Evolutionary conservation across 2,113 vertebrate species (phyloP).

Genomic region (Cinclus mexicanus): DNA sequence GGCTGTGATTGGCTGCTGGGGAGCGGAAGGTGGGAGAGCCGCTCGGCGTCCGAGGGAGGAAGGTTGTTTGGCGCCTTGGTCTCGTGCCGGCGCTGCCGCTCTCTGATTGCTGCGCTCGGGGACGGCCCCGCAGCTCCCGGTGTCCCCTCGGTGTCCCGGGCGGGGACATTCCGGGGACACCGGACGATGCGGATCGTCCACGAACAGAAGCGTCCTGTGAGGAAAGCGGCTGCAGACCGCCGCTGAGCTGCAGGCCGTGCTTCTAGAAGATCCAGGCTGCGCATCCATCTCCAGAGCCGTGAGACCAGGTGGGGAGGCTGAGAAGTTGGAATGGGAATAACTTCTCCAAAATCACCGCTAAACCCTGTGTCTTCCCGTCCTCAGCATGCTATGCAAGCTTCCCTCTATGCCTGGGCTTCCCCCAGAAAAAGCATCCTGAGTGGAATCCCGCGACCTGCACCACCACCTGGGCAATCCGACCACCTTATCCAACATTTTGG

Average conservation of each 20-base stretch:
- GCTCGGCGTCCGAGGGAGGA: not conserved
- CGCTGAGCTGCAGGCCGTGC: rapidly evolving
- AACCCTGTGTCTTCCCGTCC: not conserved
- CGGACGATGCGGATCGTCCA: rapidly evolving
- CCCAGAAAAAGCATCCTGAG: not conserved
- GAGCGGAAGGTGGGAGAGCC: not conserved
- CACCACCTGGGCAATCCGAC: too few species aligned
- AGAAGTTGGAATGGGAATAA: too few species aligned
- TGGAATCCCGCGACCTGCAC: rapidly evolving
- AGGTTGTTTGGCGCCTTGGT: not conserved
- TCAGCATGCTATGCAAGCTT: rapidly evolving
- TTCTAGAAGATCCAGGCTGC: rapidly evolving
- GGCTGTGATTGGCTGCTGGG: not conserved
- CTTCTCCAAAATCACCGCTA: not conserved
- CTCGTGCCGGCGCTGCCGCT: not conserved
- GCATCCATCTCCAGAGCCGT: rapidly evolving
- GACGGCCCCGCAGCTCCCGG: rapidly evolving
- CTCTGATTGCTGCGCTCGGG: not conserved
- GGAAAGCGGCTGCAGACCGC: rapidly evolving
- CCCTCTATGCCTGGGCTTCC: rapidly evolving
- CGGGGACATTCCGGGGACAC: not conserved
- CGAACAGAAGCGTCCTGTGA: rapidly evolving
- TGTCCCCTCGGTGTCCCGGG: too few species aligned
- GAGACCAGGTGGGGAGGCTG: not conserved
- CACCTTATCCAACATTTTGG: not conserved